Base-by-base conservation (phyloP, 2,888 invertebrate genomes). In the Punctoribates punctum region DNA sequence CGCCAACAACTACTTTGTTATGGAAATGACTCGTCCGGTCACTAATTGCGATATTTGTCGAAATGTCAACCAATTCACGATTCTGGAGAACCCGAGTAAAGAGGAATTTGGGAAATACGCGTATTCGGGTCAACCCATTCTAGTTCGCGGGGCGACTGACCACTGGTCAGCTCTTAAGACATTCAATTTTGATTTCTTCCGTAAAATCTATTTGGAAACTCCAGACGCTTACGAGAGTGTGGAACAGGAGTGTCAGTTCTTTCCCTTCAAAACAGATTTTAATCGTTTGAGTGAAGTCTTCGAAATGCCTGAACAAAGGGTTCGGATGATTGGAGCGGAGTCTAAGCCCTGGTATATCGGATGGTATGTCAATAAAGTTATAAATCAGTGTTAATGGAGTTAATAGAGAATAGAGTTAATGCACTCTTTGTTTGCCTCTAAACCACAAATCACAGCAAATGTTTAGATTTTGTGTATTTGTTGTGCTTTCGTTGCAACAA, bases 11-110 rank as follows among this genome's bases (percentile, higher is more conserved):
- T 92, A 91, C 83, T 86, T 94, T 78, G 85, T 93, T 79, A 92
- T 92, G 92, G 94, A 94, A 85, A 91, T 91, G 74, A 90, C 92
- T 27, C 86, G 94, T 80, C 94, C 94, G 34, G 86, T 92, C 75
- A 90, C 92, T 27, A 88, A 92, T 84, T 94, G 94, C 83, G 86
- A 87, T 81, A 91, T 91, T 84, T 94, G 94, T 85, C 84, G 85
- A 80, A 89, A 89, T 80, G 85, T 92, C 77, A 86, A 87, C 74
- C 86, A 87, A 80, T 90, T 92, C 62, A 84, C 90, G 79, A 86
- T 91, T 80, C 83, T 93, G 78, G 77, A 78, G 27, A 79, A 81
- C 46, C 81, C 82, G 3, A 78, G 90, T 5, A 87, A 87, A 80
- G 86, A 89, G 80, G 87, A 89, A 80, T 94, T 94, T 84, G 83